Base-by-base conservation (phyloP, 2,797 vertebrate genomes). In the Intellagama lesueurii region DNA sequence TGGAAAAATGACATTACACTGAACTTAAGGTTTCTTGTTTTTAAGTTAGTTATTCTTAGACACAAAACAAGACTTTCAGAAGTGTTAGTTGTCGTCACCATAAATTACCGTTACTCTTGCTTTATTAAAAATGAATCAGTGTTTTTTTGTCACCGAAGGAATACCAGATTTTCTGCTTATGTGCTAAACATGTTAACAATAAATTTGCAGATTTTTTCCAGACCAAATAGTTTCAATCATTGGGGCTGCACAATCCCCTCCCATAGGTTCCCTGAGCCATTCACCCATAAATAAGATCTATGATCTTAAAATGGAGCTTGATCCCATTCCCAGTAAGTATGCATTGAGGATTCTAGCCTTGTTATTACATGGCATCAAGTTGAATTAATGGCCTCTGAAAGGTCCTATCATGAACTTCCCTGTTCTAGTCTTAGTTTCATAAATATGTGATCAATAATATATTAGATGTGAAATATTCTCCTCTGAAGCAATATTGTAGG, bases 51-150 rank as follows among this genome's bases (percentile, higher is more conserved):
- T 77, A 64, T 66, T 86, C 32, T 64, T 19, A 86, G 70, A 26
- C 26, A 40, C 24, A n/a, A 75, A 47, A 30, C 16, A n/a, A 85
- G 72, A 28, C 26, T 75, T 44, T 35, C 52, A 17, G 52, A 80
- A 72, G 52, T 87, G 79, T 66, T 64, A 44, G 60, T 19, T 28
- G n/a, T 16, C 52, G 0, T 26, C 12, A 70, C 68, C 32, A 79
- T 64, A 69, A 11, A 56, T 87, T 86, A 16, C 22, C 28, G 26
- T 60, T 44, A 60, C 22, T 56, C 22, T 11, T 81, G 69, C 52
- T 75, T 60, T 73, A 44, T 32, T 87, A 81, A 73, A 87, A 47
- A 69, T 87, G 35, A 12, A 87, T 60, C n/a, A 40, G 7, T 17
- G 30, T 44, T 8, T 60, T n/a, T 9, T n/a, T n/a, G n/a, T 69